Percentiles rank a stretch among this genome's conserved stretches.
Conservation (phyloP, 1,140 invertebrate species). For the Eulimnadia texana region DNA sequence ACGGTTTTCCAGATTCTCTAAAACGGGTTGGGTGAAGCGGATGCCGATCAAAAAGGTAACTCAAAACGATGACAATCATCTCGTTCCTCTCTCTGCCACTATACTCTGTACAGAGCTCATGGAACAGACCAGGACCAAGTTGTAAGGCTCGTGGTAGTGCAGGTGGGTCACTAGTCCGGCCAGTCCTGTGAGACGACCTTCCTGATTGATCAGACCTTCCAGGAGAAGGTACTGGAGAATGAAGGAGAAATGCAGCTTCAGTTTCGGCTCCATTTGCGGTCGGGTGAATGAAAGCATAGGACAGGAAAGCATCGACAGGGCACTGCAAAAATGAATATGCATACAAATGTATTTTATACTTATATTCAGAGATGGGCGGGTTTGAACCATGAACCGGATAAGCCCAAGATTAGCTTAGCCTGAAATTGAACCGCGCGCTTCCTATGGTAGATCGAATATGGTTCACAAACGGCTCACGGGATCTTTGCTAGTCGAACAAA, state of each 20-base stretch:
- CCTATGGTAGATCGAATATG: no score
- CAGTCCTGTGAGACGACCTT: background rate
- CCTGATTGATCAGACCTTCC: background rate
- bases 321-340: constrained; percentile 3
- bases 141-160: constrained; percentile 1
- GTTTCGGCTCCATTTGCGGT: background rate
- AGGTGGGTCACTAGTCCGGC: background rate
- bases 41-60: no score
- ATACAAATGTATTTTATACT: background rate
- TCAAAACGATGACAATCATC: no score
- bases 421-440: no score
- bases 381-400: no score
- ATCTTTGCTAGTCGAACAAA: no score
- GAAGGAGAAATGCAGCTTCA: constrained; percentile 5
- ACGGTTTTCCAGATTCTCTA: no score
- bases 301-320: background rate
- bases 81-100: no score
- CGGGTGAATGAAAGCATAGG: background rate
- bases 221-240: background rate
- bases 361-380: constrained; percentile 8
- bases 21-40: no score
- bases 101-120: no score
- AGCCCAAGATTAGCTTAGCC: no score
- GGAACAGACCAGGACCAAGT: background rate
- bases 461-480: no score